Evolutionary conservation across 2,888 invertebrate genomes (phyloP), one percentile per base, ranked within the genome.

Genomic region (Eucera pruinosa): DNA sequence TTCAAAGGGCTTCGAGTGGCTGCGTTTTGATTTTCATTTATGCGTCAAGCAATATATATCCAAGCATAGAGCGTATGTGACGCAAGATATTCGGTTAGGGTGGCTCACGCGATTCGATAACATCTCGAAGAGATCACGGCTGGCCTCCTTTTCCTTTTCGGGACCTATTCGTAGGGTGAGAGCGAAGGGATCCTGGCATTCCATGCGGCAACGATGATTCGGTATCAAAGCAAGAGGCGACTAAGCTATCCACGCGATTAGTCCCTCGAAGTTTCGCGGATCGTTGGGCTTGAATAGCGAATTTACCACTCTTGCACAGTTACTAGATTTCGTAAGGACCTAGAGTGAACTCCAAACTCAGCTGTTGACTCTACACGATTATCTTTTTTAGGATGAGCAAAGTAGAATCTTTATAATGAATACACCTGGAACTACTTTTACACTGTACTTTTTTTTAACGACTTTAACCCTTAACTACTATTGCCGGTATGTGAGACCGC

Each of bases 231-330:
- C 47, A 39, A 58, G 45, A 70, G 55, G 64, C 64, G 78, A 79
- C 78, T 45, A 27, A 41, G 62, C 54, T 75, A 79, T 85, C 73
- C 82, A 66, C 75, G 78, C 84, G 87, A 87, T 86, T 87, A 87
- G 84, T 70, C 75, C 66, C 70, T 60, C 78, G 73, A 86, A 86
- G 81, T 86, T 86, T 81, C 58, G 81, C 83, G 85, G 83, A 81
- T 80, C 86, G 75, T 58, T 76, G 84, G 75, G 41, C 67, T 27
- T 75, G 74, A 88, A 86, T 84, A 48, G 79, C 62, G 39, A 64
- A 60, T 69, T 72, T 64, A 57, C 62, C 78, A 45, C 36, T 73
- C 47, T 18, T 20, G 39, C 47, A 23, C 18, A 45, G 30, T 48
- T 15, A 3, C 11, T 4, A 2, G 13, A 9, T 25, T 15, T 18